Base-by-base conservation (phyloP, 2,797 vertebrate genomes). In the Meriones psammophilus region DNA sequence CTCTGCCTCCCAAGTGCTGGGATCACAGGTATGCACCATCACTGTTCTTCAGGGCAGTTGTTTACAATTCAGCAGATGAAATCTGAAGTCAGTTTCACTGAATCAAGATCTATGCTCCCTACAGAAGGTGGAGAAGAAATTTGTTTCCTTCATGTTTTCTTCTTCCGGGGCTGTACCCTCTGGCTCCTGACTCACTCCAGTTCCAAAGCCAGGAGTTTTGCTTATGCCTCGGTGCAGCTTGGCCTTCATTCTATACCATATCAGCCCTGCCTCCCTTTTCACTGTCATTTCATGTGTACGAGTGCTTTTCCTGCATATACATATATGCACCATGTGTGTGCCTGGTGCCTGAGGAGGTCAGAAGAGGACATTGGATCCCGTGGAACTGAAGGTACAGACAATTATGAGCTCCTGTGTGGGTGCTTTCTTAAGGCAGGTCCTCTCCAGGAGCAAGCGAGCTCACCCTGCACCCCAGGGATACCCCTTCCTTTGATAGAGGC, bases 11-110 rank as follows among this genome's bases (percentile, higher is more conserved):
- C 1, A 12, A 60, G 12, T 26, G 6, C n/a, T 80, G 78, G 12
- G 12, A 36, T 60, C 58, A 60, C 24, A 80, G 3, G 3, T 26
- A 33, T 39, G 24, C 8, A 22, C 56, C 24, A 15, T 20, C 58
- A 42, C 15, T 22, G 24, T 15, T 36, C 14, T 50, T 50, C 50
- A 50, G 50, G 28, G 79, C 4, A 62, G 79, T 42, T 18, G 24
- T 15, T 77, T 76, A 30, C 28, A 62, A 14, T 24, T 62, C 46
- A 79, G 10, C 15, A 93, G 36, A 9, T 68, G 33, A 89, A 81
- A 24, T 89, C 20, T 64, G 36, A 79, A 90, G 66, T 80, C 54
- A 91, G 4, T 87, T 93, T 95, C 46, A 66, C 5, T 33, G 66
- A 30, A 14, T 84, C 50, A 54, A 71, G 46, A 28, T 64, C 54